These are phyloP conservation scores for Percopsis omiscomaycus DNA, from an alignment of 2,797 vertebrate species.

Conservation along the genomic window DNA sequence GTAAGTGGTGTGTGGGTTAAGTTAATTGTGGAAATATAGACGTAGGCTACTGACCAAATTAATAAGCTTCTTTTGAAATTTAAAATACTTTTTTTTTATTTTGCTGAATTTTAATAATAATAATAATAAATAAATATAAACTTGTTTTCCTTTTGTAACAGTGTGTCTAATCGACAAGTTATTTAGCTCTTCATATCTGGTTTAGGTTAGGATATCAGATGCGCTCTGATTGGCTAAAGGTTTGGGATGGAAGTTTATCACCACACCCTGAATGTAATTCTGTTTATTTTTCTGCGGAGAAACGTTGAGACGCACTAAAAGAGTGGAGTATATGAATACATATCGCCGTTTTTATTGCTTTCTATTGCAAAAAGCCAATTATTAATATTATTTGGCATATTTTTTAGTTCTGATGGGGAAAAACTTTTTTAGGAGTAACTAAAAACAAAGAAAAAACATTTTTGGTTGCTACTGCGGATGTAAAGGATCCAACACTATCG, in stretches of 20 bases:
- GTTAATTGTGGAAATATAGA: no score
- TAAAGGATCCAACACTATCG: no score
- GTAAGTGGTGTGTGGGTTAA: slow-evolving; percentile 1
- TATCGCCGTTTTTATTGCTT: neutral
- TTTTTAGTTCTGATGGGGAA: neutral
- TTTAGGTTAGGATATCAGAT: slow-evolving; percentile 43
- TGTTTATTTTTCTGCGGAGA: slow-evolving; percentile 23
- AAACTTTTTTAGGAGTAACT: neutral
- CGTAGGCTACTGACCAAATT: no score
- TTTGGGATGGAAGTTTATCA: slow-evolving; percentile 9
- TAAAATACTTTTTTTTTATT: no score
- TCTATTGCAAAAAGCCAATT: neutral
- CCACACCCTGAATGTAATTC: slow-evolving; percentile 58
- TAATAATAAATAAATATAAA: no score
- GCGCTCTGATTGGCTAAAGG: slow-evolving; percentile 61
- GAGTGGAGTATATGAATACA: neutral
- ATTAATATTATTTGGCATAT: neutral
- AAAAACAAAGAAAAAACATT: neutral
- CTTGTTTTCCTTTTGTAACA: neutral
- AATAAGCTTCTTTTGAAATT: no score
- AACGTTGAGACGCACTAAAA: neutral
- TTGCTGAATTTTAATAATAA: no score
- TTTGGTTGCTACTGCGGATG: neutral
- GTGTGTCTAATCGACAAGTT: neutral
- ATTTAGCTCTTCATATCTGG: slow-evolving; percentile 37